Percentiles rank a stretch among this genome's conserved stretches.
Conservation (phyloP, 2,113 vertebrate species). For the Corythornis madagascariensis region DNA sequence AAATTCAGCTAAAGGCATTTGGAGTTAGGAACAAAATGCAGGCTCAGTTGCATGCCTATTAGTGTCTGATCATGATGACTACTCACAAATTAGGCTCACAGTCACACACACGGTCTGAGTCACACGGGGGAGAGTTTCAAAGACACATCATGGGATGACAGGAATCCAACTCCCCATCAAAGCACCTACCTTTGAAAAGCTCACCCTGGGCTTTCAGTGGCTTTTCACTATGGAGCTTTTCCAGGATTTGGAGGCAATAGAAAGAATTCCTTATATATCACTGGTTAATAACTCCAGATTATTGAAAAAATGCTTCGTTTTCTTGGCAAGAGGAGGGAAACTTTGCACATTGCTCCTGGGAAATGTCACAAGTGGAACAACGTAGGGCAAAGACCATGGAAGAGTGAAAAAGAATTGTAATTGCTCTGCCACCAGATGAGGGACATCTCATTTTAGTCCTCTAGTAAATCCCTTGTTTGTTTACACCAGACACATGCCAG, state of each 20-base stretch:
- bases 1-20: slow-evolving; percentile 67
- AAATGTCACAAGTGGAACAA: slow-evolving; percentile 6
- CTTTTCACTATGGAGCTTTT: slow-evolving; percentile 35
- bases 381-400: slow-evolving; percentile 1
- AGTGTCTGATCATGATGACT: slow-evolving; percentile 55
- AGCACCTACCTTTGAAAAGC: slow-evolving; percentile 38
- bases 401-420: slow-evolving; percentile 1
- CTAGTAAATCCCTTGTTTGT: not conserved
- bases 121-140: slow-evolving; percentile 42
- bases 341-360: not conserved
- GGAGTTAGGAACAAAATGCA: slow-evolving; percentile 52
- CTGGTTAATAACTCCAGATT: slow-evolving; percentile 3
- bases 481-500: not conserved
- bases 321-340: not conserved
- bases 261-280: slow-evolving; percentile 6
- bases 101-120: slow-evolving; percentile 31
- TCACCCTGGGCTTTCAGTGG: slow-evolving; percentile 40
- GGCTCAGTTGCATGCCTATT: slow-evolving; percentile 56
- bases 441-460: not conserved
- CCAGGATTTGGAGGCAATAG: slow-evolving; percentile 9
- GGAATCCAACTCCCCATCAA: slow-evolving; percentile 42
- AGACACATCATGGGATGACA: slow-evolving; percentile 9
- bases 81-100: slow-evolving; percentile 57
- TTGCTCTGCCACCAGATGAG: not conserved
- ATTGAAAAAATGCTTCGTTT: slow-evolving; percentile 17